Base-by-base conservation (phyloP, 92 coral and sea anemone genomes). In the Phenganax subtilis region DNA sequence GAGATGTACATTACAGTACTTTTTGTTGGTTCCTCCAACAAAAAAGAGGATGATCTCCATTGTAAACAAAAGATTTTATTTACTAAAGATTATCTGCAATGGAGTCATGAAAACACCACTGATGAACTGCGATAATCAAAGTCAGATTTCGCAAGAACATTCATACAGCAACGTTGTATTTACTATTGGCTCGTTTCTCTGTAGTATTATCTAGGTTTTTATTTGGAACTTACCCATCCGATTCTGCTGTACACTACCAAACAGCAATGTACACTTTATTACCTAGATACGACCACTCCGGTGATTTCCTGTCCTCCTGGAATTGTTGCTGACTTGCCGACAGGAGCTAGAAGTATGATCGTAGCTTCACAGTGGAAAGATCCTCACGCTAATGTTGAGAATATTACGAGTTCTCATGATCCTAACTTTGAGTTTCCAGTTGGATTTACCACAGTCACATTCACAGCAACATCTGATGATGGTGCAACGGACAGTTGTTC, bases 251-350 rank as follows among this genome's bases (percentile, higher is more conserved):
- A 12, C 9, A 17, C 27, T 17, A 61, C 67, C 5, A 61, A 61
- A 14, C 15, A 15, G 6, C 0, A 61, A 17, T 5, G n/a, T 12
- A 5, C 28, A 14, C 9, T 70, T 56, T 51, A 8, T 30, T 51
- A 20, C 75, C 27, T 82, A 94, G 98, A 90, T 9, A 79, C 80
- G 84, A 84, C 79, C 71, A 82, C 85, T 58, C 98, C 97, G 6
- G 88, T 91, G 91, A 94, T 94, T 25, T 86, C 85, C 51, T 94
- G 98, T 73, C 97, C 98, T 27, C 75, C 87, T 56, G 97, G 92
- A 78, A 88, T 90, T 55, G 82, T 80, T 6, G 98, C 89, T 44
- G 79, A 81, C 3, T 90, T 94, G 6, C 74, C 88, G 6, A 63
- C 89, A 51, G 67, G 76, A 80, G 72, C 57, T 56, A 87, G 85